Base-by-base conservation (phyloP, 2,113 vertebrate species). In the Marmota flaviventris region DNA sequence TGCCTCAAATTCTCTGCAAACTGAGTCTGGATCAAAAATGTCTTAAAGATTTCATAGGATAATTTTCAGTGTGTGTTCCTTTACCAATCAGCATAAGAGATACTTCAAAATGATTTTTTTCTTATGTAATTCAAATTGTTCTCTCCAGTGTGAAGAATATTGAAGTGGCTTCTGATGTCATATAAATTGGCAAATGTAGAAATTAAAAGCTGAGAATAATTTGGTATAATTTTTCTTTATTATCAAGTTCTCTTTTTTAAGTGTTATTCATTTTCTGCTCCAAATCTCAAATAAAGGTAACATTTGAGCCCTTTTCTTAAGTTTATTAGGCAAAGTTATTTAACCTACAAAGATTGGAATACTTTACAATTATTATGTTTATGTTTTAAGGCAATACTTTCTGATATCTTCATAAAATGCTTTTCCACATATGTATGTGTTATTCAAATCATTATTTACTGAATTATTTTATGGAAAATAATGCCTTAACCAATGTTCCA, bases 21-120 rank as follows among this genome's bases (percentile, higher is more conserved):
- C 94, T 97, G 95, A 97, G 81, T 97, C 98, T 98, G 98, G 96
- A 95, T 98, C 89, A 97, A 79, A 96, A 96, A 88, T 94, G 63
- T 95, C 87, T 97, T 91, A 58, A 8, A 93, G 65, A 96, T 95
- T 98, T 97, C 94, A 98, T 94, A 93, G 69, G 92, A 97, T 89
- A 95, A 90, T 95, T 97, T 96, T 77, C 75, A 91, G 0, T 24
- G 95, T 97, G 96, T 67, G 51, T 0, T 51, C 22, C 93, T 63
- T 69, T 96, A 97, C 79, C 51, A 89, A 67, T 85, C n/a, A 90
- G 45, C 89, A 97, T 97, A 97, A 97, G 84, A 72, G 89, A 94
- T 93, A 91, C 61, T 97, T 97, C 65, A 97, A 95, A 98, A 96
- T 93, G 18, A 81, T 95, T 29, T 53, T 1, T 95, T 89, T 72